These are phyloP conservation scores for Tethea ocularis DNA, from an alignment of 2,888 invertebrate genomes.

Conservation along the genomic window DNA sequence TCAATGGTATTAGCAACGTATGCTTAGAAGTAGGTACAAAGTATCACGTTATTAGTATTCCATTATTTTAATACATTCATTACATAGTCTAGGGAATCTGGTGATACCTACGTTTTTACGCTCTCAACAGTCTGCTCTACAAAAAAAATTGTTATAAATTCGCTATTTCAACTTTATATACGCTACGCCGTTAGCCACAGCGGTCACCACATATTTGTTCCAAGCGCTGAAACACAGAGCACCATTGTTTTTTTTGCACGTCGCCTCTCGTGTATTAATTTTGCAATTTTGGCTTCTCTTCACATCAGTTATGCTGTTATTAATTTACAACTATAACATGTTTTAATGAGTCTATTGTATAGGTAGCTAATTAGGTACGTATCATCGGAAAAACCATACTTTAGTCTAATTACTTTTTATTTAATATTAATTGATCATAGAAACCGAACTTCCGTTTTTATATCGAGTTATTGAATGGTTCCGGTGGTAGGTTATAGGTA, in stretches of 20 bases:
- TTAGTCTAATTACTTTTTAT: too few species aligned
- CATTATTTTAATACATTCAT: not conserved
- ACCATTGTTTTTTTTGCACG: not conserved
- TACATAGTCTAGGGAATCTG: not conserved
- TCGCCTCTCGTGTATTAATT: not conserved
- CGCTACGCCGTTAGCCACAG: not conserved
- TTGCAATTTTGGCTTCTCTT: not conserved
- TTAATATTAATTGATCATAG: too few species aligned
- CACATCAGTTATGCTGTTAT: not conserved
- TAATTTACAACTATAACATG: too few species aligned
- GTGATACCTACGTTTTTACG: not conserved
- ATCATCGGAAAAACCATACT: too few species aligned
- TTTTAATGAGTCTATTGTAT: too few species aligned
- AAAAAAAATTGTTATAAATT: not conserved
- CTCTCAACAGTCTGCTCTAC: not conserved
- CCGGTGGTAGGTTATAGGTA: too few species aligned
- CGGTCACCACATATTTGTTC: not conserved
- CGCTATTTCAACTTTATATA: not conserved
- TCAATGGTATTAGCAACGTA: too few species aligned
- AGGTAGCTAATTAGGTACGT: too few species aligned
- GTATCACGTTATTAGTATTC: not conserved
- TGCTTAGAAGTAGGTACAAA: too few species aligned
- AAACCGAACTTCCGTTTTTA: too few species aligned
- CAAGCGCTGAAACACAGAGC: not conserved
- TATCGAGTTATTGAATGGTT: too few species aligned